Percentiles rank a stretch among this genome's conserved stretches.
These are phyloP conservation scores for Hyaena hyaena DNA, from an alignment of 2,113 vertebrate genomes.

Conservation along the genomic window DNA sequence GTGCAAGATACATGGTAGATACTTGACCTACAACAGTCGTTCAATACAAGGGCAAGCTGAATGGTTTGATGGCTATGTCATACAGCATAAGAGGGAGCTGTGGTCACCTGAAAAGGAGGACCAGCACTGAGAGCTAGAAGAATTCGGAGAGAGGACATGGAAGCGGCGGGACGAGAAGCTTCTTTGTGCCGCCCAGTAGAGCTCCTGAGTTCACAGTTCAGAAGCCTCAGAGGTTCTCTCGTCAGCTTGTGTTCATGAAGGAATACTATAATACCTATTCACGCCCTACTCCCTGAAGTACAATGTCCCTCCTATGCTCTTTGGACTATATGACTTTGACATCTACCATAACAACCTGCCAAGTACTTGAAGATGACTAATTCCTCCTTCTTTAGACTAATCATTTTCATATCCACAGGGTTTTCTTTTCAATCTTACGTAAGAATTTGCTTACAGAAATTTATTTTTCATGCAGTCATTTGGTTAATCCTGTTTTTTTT, in stretches of 20 bases:
- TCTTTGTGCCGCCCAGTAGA: slow-evolving; percentile 20
- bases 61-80: slow-evolving; percentile 90
- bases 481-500: background rate
- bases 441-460: background rate
- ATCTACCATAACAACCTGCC: background rate
- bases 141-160: slow-evolving; percentile 89
- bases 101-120: slow-evolving; percentile 87
- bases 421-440: background rate
- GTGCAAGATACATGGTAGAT: background rate
- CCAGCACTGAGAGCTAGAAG: slow-evolving; percentile 86
- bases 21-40: background rate
- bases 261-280: background rate
- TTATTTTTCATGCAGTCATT: background rate
- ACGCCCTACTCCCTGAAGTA: background rate
- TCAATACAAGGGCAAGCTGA: background rate
- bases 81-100: slow-evolving; percentile 83
- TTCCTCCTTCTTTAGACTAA: background rate
- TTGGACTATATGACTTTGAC: background rate
- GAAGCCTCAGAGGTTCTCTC: background rate
- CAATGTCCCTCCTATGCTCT: background rate
- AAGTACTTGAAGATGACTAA: background rate
- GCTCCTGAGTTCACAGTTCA: slow-evolving; percentile 10
- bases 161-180: slow-evolving; percentile 84
- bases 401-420: background rate
- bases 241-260: background rate